Evolutionary conservation across 2,113 vertebrate genomes (phyloP).

Genomic region (Nicator chloris): DNA sequence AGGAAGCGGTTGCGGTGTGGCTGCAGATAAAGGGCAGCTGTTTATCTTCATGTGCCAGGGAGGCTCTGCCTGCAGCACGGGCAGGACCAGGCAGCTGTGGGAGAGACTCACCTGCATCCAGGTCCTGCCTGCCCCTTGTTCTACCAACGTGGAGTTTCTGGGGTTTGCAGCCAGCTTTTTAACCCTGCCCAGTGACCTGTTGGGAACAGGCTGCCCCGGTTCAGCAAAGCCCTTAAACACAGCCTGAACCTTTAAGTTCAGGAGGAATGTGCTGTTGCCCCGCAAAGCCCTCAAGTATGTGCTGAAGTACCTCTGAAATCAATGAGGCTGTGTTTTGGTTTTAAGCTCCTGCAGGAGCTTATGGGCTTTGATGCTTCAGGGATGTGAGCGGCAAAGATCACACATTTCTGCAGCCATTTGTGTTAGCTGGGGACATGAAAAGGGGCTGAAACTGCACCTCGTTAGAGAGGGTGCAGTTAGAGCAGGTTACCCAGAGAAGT

Average conservation of each 20-base stretch:
- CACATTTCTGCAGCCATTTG: accelerated
- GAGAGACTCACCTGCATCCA: neutral
- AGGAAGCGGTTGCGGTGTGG: constrained; percentile 28
- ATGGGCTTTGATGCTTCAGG: neutral
- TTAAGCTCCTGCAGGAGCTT: neutral
- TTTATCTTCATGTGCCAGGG: neutral
- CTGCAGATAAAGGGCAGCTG: constrained; percentile 54
- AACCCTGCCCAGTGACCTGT: neutral
- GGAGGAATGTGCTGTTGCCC: neutral
- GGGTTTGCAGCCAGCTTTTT: neutral
- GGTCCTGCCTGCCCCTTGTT: neutral
- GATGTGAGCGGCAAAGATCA: neutral
- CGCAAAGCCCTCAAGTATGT: neutral
- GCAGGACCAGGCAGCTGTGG: neutral
- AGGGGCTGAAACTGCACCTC: neutral
- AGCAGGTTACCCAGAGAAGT: neutral
- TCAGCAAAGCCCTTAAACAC: neutral
- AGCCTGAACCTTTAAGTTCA: neutral
- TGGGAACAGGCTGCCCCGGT: neutral
- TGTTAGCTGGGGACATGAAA: neutral
- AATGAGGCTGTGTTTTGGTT: neutral
- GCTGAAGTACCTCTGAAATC: constrained; percentile 8
- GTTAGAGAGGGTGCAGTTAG: neutral
- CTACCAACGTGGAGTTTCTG: neutral
- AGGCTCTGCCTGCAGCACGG: neutral